Evolutionary conservation across 1,140 invertebrate species (phyloP).

Genomic region (Micrasema longulum): DNA sequence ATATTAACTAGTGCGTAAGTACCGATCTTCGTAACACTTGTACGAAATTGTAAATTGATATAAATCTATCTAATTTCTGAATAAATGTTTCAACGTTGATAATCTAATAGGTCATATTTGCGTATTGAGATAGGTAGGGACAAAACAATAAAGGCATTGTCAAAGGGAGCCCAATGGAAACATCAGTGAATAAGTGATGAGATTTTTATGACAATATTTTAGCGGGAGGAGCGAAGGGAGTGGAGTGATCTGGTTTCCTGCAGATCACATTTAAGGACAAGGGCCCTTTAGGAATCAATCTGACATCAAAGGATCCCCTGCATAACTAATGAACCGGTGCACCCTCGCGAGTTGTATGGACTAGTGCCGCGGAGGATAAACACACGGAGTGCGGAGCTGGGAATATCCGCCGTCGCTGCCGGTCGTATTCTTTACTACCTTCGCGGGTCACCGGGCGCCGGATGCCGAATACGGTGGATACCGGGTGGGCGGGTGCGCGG

Average conservation of each 20-base stretch:
- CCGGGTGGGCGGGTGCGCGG: no score
- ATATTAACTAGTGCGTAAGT: no score
- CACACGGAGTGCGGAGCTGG: neutral
- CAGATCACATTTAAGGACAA: conserved; percentile 35
- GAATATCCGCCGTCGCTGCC: neutral
- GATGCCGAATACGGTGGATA: no score
- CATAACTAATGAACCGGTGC: conserved; percentile 34
- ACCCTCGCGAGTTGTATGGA: neutral
- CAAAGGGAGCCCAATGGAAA: conserved; percentile 29
- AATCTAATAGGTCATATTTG: no score
- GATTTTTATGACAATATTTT: conserved; percentile 35
- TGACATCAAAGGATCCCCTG: conserved; percentile 25
- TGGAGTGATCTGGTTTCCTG: conserved; percentile 27
- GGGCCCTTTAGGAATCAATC: conserved; percentile 32
- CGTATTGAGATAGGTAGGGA: no score
- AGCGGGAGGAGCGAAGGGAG: neutral
- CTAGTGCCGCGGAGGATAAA: neutral
- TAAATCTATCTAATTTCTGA: no score
- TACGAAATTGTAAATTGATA: no score
- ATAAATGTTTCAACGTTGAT: no score
- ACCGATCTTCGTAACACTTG: no score
- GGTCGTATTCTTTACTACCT: neutral
- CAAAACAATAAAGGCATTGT: no score
- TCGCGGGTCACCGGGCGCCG: no score
- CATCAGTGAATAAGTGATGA: conserved; percentile 27